Percentiles rank a stretch among this genome's conserved stretches.
phyloP scores from a whole-genome alignment of 2,797 vertebrate genomes.

The Threskiornis aethiopicus region DNA sequence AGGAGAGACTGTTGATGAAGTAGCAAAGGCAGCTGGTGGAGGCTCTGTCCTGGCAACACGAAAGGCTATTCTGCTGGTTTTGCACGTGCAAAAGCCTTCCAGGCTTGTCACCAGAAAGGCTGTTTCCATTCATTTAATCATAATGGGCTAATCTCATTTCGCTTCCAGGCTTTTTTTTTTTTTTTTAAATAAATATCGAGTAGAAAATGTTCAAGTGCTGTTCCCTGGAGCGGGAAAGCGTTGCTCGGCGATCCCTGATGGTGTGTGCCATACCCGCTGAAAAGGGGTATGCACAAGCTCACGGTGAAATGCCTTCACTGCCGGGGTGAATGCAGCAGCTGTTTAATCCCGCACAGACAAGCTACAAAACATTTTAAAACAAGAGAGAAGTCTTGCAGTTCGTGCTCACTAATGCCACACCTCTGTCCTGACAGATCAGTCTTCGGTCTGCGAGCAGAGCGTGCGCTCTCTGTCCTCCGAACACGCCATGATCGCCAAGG shows the following conservation, averaged over 20 bases:
- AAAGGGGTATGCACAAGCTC: neutral
- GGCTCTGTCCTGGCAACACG: neutral
- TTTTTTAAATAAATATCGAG: neutral
- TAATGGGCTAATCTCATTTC: neutral
- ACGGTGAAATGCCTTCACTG: accelerated
- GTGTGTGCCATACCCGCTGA: neutral
- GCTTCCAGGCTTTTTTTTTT: neutral
- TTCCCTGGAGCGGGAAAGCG: neutral
- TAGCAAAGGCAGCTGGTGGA: neutral
- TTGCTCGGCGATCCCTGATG: neutral
- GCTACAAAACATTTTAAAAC: neutral
- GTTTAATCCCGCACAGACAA: neutral
- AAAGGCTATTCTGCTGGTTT: neutral
- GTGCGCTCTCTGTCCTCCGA: slow-evolving; percentile 66
- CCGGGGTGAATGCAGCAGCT: neutral
- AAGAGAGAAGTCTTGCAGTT: neutral
- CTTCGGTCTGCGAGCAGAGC: slow-evolving; percentile 2
- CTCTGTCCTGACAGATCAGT: slow-evolving; percentile 57
- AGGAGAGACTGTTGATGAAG: neutral
- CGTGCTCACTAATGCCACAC: accelerated
- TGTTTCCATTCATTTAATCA: neutral
- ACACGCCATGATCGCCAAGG: slow-evolving; percentile 73
- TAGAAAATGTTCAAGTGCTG: neutral
- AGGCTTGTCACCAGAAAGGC: neutral
- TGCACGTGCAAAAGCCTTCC: neutral